phyloP scores from a whole-genome alignment of 2,113 vertebrate genomes.

The Bettongia penicillata region DNA sequence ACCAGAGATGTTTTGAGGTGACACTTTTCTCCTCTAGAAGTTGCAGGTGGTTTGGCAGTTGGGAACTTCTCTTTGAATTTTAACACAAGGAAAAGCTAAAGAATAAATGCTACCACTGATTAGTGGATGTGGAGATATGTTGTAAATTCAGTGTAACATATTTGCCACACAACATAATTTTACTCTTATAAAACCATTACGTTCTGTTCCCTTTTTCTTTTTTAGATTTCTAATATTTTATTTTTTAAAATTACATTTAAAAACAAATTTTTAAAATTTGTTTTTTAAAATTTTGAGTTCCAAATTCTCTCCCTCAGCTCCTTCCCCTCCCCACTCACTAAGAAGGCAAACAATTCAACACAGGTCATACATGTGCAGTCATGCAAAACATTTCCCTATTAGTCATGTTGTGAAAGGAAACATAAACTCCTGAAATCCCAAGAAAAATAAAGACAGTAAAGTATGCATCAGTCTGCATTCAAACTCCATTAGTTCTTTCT shows the following conservation, averaged over 20 bases:
- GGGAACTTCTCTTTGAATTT: not conserved
- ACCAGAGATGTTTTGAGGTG: not conserved
- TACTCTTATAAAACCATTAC: not conserved
- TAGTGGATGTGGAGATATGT: not conserved
- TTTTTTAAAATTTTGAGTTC: not conserved
- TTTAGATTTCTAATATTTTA: not conserved
- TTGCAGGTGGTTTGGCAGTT: not conserved
- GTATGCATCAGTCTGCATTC: not conserved
- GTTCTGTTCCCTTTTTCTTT: not conserved
- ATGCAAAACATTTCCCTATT: not conserved
- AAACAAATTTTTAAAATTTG: not conserved
- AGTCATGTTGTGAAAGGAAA: not conserved
- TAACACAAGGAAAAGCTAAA: not conserved
- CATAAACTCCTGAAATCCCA: not conserved
- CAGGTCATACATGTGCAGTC: not conserved
- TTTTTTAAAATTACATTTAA: no score
- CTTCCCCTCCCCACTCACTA: not conserved
- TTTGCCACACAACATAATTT: not conserved
- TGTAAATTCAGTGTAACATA: not conserved
- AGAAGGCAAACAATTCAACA: not conserved
- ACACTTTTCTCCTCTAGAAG: not conserved
- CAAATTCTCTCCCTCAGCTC: not conserved
- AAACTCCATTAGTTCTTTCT: not conserved
- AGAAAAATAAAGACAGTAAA: not conserved
- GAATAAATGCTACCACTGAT: not conserved